Evolutionary conservation across 2,888 invertebrate species (phyloP), one percentile per base, ranked within the genome.

Genomic region (Xestia xanthographa): DNA sequence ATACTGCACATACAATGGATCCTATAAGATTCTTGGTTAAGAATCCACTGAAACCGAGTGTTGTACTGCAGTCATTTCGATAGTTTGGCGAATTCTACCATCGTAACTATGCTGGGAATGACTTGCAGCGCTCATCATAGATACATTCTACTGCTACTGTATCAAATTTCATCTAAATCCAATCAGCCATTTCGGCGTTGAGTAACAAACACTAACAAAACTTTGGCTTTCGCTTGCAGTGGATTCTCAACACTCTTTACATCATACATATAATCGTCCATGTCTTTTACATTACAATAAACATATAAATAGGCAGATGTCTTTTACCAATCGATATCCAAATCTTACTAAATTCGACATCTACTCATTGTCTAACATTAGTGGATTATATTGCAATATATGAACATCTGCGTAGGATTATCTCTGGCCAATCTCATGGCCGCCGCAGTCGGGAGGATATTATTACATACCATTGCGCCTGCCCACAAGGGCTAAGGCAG

Each of bases 381-480:
- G 50, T 83, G 66, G 85, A 84, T 80, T 84, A 82, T 69, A 80
- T 75, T 48, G 85, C 41, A 70, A 79, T 68, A 73, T 53, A 62
- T 62, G 38, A 38, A 62, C 14, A 38, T 62, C 12, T n/a, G 63
- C 34, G 5, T 62, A 62, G 38, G 38, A n/a, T 38, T 34, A 60
- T 60, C 29, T 60, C 20, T 20, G 29, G 58, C 58, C 58, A 34
- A 34, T 60, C 58, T 60, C 58, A 4, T 60, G 29, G 29, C 26
- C 11, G n/a, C n/a, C 53, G n/a, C 53, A 5, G n/a, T 34, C 60
- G 60, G 29, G 60, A 60, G 20, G 20, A 60, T 60, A 60, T 60
- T 34, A 20, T 60, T 34, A 34, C 20, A 60, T 60, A 60, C 34
- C 60, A 58, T 29, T 9, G 29, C 58, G 29, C 58, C 9, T 58